Conservation (phyloP, 2,797 vertebrate species). For the Leptodactylus fallax region DNA sequence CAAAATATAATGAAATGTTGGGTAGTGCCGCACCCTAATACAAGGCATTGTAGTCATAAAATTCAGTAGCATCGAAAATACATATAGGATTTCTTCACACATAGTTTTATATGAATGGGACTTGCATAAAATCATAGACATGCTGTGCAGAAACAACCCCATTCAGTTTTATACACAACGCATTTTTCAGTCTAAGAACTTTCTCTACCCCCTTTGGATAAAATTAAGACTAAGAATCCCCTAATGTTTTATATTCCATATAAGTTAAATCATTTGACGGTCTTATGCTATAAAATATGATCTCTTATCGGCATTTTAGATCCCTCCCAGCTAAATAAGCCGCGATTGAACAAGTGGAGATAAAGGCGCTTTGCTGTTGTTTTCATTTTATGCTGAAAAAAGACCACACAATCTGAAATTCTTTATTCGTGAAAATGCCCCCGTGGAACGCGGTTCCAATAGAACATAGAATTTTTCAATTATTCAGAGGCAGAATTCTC, state of each 20-base stretch:
- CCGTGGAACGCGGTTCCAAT: slow-evolving; percentile 15
- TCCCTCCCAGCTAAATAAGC: background rate
- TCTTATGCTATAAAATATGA: background rate
- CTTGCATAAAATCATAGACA: too few relatives aligned
- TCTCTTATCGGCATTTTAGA: background rate
- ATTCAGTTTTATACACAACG: too few relatives aligned
- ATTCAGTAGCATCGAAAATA: too few relatives aligned
- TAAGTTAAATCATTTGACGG: background rate
- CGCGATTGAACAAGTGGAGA: background rate
- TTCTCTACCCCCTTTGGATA: too few relatives aligned
- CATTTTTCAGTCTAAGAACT: background rate
- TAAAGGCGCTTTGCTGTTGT: background rate
- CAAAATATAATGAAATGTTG: too few relatives aligned
- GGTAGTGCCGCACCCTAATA: too few relatives aligned
- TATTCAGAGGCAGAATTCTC: slow-evolving; percentile 49
- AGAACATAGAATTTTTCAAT: slow-evolving; percentile 48
- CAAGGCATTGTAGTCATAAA: too few relatives aligned
- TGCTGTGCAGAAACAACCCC: too few relatives aligned
- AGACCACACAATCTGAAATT: background rate
- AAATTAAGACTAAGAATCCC: background rate
- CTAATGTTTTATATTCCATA: background rate
- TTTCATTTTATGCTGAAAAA: background rate
- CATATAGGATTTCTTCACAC: too few relatives aligned
- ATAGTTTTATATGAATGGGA: too few relatives aligned
- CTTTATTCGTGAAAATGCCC: background rate